A percentile compares a stretch with the other conserved stretches of the same genome.
Conservation (phyloP, 2,888 invertebrate species). For the Petrophora chlorosata region DNA sequence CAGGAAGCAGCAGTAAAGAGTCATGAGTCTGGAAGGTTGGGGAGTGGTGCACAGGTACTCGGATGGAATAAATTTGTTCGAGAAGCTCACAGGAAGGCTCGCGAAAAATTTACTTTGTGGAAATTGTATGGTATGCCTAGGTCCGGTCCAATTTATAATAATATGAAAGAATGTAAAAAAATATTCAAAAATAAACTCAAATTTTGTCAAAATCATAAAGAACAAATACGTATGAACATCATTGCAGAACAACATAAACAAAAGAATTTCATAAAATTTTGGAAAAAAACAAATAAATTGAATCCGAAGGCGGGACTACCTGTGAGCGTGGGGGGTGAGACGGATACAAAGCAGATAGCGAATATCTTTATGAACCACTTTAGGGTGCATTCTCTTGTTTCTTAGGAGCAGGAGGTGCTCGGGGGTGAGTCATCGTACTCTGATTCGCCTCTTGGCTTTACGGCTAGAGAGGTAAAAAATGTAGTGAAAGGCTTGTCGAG, state of each 20-base stretch:
- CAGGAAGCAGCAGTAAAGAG: not conserved
- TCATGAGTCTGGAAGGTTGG: not conserved
- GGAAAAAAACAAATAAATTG: not conserved
- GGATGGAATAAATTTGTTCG: conserved; percentile 3
- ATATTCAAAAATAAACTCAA: conserved; percentile 1
- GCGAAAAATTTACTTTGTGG: not conserved
- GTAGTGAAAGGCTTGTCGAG: conserved; percentile 1
- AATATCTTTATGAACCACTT: conserved; percentile 5
- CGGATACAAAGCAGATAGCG: not conserved
- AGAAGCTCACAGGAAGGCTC: not conserved
- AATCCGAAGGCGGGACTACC: not conserved
- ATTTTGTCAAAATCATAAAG: conserved; percentile 2
- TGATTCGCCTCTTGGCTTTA: not conserved
- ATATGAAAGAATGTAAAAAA: not conserved
- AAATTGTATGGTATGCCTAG: not conserved
- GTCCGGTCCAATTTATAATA: not conserved
- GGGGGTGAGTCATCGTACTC: not conserved
- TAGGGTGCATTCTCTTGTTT: conserved; percentile 1
- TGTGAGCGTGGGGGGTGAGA: not conserved
- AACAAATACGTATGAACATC: conserved; percentile 1
- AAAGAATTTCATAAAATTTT: not conserved
- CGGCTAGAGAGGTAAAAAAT: not conserved
- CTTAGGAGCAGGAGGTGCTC: not conserved
- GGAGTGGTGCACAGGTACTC: not conserved
- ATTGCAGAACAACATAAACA: not conserved